These are phyloP conservation scores for Toxotes jaculatrix DNA, from an alignment of 2,113 vertebrate genomes.

Conservation along the genomic window DNA sequence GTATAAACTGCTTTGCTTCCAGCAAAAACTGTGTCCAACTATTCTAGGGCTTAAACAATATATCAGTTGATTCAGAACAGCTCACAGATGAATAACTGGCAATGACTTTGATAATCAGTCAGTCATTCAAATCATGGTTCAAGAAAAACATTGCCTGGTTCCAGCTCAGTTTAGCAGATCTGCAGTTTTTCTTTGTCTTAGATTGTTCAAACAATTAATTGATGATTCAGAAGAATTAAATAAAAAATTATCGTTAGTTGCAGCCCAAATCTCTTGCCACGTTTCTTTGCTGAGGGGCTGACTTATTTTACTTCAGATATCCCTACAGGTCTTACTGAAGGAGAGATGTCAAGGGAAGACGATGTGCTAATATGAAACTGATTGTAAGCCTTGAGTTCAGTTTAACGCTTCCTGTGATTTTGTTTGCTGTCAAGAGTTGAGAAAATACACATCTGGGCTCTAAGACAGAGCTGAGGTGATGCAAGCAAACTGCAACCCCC, in stretches of 20 bases:
- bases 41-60: not conserved
- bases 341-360: not conserved
- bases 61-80: too few species aligned
- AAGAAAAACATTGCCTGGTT: too few species aligned
- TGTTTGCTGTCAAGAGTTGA: too few species aligned
- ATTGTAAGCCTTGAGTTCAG: not conserved
- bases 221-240: too few species aligned
- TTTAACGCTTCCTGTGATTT: not conserved
- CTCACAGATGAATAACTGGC: not conserved
- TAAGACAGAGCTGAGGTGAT: not conserved
- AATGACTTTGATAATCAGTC: not conserved
- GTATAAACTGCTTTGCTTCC: conserved; percentile 10
- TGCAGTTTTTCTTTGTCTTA: too few species aligned
- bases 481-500: not conserved
- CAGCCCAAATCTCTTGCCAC: too few species aligned
- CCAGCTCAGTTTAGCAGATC: too few species aligned
- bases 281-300: too few species aligned
- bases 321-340: not conserved
- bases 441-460: too few species aligned
- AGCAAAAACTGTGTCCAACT: conserved; percentile 8
- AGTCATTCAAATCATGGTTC: not conserved
- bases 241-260: too few species aligned
- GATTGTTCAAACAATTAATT: too few species aligned
- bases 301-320: too few species aligned
- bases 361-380: not conserved